Evolutionary conservation across 2,113 vertebrate species (phyloP).

Genomic region (Cavia porcellus): DNA sequence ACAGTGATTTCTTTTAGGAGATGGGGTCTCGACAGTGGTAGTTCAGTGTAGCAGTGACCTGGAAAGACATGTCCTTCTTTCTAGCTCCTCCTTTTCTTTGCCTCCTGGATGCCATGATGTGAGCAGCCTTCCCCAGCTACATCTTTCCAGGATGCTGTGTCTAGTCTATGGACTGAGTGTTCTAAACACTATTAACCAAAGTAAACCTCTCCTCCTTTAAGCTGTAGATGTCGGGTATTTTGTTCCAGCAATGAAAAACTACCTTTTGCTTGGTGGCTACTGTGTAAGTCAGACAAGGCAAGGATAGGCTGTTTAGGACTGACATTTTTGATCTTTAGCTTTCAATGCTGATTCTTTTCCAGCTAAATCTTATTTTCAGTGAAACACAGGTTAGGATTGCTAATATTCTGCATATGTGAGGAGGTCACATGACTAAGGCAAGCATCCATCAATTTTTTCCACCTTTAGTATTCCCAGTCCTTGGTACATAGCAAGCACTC

Average conservation of each 20-base stretch:
- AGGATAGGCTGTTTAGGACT: not conserved
- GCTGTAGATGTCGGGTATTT: not conserved
- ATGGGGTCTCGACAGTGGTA: not conserved
- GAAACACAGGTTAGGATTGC: not conserved
- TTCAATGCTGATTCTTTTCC: not conserved
- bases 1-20: not conserved
- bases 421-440: not conserved
- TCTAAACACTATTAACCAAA: not conserved
- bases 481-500: not conserved
- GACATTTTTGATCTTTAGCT: not conserved
- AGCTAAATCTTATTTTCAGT: not conserved
- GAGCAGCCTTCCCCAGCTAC: not conserved
- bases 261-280: not conserved
- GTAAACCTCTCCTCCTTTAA: not conserved
- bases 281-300: not conserved
- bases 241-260: not conserved
- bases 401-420: not conserved
- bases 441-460: not conserved
- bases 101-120: not conserved
- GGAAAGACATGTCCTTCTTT: not conserved
- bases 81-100: not conserved
- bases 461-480: not conserved
- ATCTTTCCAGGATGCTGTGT: not conserved
- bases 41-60: not conserved
- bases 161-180: not conserved